A percentile compares a stretch with the other conserved stretches of the same genome.
phyloP scores from a whole-genome alignment of 2,797 vertebrate genomes.

The Enteromius fasciolatus region DNA sequence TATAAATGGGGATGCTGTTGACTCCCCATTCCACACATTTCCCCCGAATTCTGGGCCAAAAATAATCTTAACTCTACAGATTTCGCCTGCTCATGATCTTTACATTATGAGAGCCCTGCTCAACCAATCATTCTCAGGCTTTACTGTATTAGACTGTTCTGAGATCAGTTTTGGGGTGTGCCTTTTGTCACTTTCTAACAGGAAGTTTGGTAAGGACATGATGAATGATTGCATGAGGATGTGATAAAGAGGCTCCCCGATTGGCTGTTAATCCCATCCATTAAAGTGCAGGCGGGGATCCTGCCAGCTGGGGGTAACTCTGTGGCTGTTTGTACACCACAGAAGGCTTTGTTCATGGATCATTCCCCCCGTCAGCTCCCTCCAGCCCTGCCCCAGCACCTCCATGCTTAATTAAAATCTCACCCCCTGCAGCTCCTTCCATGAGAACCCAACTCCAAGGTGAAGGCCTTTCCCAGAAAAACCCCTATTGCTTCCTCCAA shows the following conservation, averaged over 20 bases:
- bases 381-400: conserved; percentile 29
- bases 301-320: conserved; percentile 23
- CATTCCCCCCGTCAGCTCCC: conserved; percentile 28
- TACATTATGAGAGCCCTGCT: background rate
- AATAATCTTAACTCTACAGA: background rate
- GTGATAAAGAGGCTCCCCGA: conserved; percentile 38
- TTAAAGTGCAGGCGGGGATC: conserved; percentile 39
- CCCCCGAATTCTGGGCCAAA: background rate
- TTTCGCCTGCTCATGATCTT: background rate
- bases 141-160: background rate
- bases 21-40: background rate
- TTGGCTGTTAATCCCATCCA: conserved; percentile 48
- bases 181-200: background rate
- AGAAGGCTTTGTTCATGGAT: conserved; percentile 41
- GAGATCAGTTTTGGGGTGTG: background rate
- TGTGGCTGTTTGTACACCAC: conserved; percentile 31
- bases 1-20: background rate
- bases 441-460: conserved; percentile 41
- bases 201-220: conserved; percentile 26
- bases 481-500: conserved; percentile 21
- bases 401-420: conserved; percentile 42
- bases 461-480: conserved; percentile 31
- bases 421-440: conserved; percentile 15
- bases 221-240: conserved; percentile 36
- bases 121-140: background rate